Percentiles rank a stretch among this genome's conserved stretches.
These are phyloP conservation scores for Scaptomyza montana DNA, from an alignment of 1,140 invertebrate species.

Conservation along the genomic window DNA sequence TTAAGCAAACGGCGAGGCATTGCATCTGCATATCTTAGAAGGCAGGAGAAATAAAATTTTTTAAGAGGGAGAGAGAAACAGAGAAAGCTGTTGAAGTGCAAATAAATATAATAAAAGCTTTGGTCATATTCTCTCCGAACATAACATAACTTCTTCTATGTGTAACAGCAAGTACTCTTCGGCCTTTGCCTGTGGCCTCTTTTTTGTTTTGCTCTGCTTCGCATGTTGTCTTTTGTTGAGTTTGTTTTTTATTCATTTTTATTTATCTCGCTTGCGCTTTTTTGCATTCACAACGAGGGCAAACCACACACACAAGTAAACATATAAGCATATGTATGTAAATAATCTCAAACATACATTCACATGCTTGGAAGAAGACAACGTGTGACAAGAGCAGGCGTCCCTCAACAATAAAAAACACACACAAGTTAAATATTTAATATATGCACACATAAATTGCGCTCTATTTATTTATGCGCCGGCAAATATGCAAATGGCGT, in stretches of 20 bases:
- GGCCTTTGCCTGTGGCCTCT: slow-evolving; percentile 24
- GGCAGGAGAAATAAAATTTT: too few species aligned
- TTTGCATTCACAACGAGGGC: slow-evolving; percentile 74
- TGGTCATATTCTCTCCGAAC: not conserved
- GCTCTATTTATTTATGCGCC: slow-evolving; percentile 75
- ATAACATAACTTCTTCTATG: too few species aligned
- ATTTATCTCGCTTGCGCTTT: slow-evolving; percentile 78
- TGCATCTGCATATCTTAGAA: too few species aligned
- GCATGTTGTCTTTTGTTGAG: slow-evolving; percentile 13
- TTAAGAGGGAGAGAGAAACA: too few species aligned
- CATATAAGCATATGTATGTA: slow-evolving; percentile 52
- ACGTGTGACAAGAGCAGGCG: slow-evolving; percentile 78
- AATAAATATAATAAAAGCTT: too few species aligned
- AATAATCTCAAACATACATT: slow-evolving; percentile 45
- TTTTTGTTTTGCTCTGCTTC: slow-evolving; percentile 44
- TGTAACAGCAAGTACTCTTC: not conserved
- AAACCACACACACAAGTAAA: slow-evolving; percentile 40
- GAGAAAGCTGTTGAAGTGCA: too few species aligned
- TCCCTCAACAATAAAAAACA: slow-evolving; percentile 37
- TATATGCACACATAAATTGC: slow-evolving; percentile 77
- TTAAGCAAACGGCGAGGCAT: too few species aligned
- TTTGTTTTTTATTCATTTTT: slow-evolving; percentile 40
- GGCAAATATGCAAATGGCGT: slow-evolving; percentile 62
- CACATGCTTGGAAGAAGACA: slow-evolving; percentile 41
- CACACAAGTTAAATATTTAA: slow-evolving; percentile 38